Percentiles rank a stretch among this genome's conserved stretches.
These are phyloP conservation scores for Choristoneura fumiferana DNA, from an alignment of 1,140 invertebrate species.

Conservation along the genomic window DNA sequence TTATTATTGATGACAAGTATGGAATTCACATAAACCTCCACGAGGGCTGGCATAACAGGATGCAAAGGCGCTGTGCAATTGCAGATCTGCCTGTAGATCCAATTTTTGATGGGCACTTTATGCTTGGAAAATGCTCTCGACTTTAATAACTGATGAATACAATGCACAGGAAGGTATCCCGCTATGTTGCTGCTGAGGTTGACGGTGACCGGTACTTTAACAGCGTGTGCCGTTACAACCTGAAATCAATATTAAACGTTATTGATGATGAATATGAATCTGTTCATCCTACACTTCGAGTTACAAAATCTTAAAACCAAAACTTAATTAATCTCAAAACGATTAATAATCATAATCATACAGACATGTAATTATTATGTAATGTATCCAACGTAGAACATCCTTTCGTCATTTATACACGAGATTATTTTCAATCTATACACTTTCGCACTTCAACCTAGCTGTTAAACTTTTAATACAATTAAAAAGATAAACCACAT, in stretches of 20 bases:
- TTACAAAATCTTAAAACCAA: too few species aligned
- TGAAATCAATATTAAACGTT: conserved; percentile 49
- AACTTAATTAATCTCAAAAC: too few species aligned
- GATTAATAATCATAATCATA: too few species aligned
- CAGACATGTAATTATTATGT: too few species aligned
- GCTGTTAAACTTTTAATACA: too few species aligned
- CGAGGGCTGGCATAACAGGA: conserved; percentile 94
- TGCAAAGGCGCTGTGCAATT: conserved; percentile 92
- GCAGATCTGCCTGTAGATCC: conserved; percentile 97
- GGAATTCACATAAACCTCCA: conserved; percentile 97
- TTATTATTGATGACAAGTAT: conserved; percentile 90
- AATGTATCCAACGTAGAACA: too few species aligned
- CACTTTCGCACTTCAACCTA: too few species aligned
- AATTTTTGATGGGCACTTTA: conserved; percentile 95
- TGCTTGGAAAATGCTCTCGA: conserved; percentile 97
- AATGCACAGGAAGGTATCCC: conserved; percentile 97
- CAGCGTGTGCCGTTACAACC: conserved; percentile 96
- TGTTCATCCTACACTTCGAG: too few species aligned
- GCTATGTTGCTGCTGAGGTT: conserved; percentile 92
- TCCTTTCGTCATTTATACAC: too few species aligned
- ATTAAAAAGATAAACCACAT: too few species aligned
- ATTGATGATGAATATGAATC: too few species aligned
- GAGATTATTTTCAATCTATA: too few species aligned
- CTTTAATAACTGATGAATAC: conserved; percentile 97
- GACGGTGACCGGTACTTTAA: conserved; percentile 96